These are phyloP conservation scores for Galbula dea DNA, from an alignment of 2,113 vertebrate species.

Conservation along the genomic window DNA sequence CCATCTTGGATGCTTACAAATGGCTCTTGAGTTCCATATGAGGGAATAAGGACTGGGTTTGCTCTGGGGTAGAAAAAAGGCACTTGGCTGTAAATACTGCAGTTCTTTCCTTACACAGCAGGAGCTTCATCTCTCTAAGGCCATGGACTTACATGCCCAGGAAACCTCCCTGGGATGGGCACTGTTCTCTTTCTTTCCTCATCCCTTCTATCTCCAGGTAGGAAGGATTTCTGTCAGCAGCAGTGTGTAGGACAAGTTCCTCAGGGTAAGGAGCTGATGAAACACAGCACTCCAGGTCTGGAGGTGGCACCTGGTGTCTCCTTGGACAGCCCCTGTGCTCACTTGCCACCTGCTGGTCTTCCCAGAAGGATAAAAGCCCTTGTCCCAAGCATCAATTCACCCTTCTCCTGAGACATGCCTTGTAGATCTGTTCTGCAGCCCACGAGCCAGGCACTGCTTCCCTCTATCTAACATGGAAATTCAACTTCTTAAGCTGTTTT, in stretches of 20 bases:
- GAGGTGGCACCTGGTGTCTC: neutral
- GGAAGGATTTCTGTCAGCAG: neutral
- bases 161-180: neutral
- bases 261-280: neutral
- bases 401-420: neutral
- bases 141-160: neutral
- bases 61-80: neutral
- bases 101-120: neutral
- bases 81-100: neutral
- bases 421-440: neutral
- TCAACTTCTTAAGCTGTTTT: neutral
- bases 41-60: neutral
- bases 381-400: neutral
- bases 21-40: slow-evolving; percentile 9
- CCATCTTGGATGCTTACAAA: neutral
- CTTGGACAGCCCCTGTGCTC: neutral
- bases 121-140: neutral
- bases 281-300: neutral
- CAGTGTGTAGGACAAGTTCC: neutral
- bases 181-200: neutral
- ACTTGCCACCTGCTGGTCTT: fast-evolving
- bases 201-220: neutral
- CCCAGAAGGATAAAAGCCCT: neutral
- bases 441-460: neutral
- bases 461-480: neutral